Conservation (phyloP, 2,888 invertebrate species). For the Sicus ferrugineus region DNA sequence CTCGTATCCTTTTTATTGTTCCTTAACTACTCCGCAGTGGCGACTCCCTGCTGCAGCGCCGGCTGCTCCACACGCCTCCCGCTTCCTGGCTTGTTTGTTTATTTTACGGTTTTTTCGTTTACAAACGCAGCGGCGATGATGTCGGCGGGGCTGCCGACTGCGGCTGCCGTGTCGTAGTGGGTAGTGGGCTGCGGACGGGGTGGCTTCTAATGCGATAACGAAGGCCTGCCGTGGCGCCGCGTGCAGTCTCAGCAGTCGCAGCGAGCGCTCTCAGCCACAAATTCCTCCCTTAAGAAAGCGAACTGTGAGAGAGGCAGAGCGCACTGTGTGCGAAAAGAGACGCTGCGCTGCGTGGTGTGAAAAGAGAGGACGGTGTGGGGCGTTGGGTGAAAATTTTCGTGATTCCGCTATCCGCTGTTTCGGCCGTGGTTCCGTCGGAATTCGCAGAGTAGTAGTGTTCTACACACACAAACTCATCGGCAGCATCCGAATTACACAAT, state of each 20-base stretch:
- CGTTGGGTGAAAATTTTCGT: slow-evolving; percentile 29
- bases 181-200: background rate
- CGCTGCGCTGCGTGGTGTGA: background rate
- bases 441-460: slow-evolving; percentile 32
- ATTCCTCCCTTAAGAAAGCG: slow-evolving; percentile 26
- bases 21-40: slow-evolving; percentile 30
- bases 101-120: slow-evolving; percentile 16
- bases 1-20: slow-evolving; percentile 49
- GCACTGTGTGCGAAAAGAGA: background rate
- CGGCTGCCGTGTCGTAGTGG: background rate
- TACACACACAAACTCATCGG: slow-evolving; percentile 20
- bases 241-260: background rate
- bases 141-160: background rate
- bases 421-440: slow-evolving; percentile 36
- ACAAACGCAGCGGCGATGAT: slow-evolving; percentile 8
- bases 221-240: background rate
- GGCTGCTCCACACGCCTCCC: slow-evolving; percentile 14
- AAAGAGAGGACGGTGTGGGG: background rate
- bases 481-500: slow-evolving; percentile 9
- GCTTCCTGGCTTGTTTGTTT: slow-evolving; percentile 18
- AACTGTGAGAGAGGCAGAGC: slow-evolving; percentile 5
- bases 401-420: slow-evolving; percentile 18
- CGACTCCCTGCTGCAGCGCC: background rate
- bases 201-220: background rate
- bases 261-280: too few relatives aligned